These are phyloP conservation scores for Seriola aureovittata DNA, from an alignment of 2,113 vertebrate genomes.

Conservation along the genomic window DNA sequence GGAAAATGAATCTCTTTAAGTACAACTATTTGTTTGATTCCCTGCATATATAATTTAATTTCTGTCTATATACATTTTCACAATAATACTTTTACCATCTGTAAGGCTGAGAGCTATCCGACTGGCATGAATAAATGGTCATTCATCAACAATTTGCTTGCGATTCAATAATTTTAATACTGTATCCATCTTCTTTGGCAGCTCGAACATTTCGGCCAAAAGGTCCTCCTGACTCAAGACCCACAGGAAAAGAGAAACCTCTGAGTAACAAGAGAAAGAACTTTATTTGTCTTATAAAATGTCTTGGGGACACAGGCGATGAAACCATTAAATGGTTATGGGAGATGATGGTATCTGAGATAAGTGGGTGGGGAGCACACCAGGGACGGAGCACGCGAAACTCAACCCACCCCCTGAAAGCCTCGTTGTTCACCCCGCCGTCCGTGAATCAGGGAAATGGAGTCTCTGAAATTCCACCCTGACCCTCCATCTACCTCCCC, in stretches of 20 bases:
- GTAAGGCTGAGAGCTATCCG: constrained; percentile 22
- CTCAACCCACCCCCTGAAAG: constrained; percentile 62
- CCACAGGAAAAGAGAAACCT: constrained; percentile 54
- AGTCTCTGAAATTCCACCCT: constrained; percentile 61
- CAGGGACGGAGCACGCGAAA: constrained; percentile 54
- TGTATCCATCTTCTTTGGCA: constrained; percentile 59
- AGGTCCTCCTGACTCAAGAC: constrained; percentile 36
- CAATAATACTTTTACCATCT: constrained; percentile 44
- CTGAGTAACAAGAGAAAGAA: constrained; percentile 64
- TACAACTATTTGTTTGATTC: constrained; percentile 5
- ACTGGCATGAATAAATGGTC: constrained; percentile 18
- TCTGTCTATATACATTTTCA: constrained; percentile 1
- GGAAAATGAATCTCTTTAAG: not conserved
- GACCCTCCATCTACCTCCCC: constrained; percentile 26
- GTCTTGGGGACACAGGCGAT: constrained; percentile 68
- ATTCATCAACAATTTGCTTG: constrained; percentile 56
- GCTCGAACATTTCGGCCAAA: constrained; percentile 39
- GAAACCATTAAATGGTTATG: constrained; percentile 76
- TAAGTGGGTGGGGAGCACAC: constrained; percentile 58
- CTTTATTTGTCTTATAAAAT: constrained; percentile 78
- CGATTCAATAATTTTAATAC: constrained; percentile 41
- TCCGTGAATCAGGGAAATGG: constrained; percentile 26
- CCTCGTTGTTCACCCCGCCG: constrained; percentile 46
- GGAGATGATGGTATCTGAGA: constrained; percentile 69
- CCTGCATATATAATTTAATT: constrained; percentile 8